phyloP scores from a whole-genome alignment of 2,888 invertebrate genomes.

The Lasioglossum morio region DNA sequence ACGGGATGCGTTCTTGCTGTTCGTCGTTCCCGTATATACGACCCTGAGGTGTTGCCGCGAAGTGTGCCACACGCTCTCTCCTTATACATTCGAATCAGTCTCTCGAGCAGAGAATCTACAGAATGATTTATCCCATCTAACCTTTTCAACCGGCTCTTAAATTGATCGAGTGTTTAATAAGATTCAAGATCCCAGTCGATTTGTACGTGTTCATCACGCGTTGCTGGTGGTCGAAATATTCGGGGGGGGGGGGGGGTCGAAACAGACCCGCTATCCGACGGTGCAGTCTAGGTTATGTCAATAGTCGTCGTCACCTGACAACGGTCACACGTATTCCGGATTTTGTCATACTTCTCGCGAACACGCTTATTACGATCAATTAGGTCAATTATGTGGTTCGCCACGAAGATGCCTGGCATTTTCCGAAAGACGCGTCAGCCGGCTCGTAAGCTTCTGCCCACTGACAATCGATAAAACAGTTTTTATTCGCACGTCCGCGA shows the following conservation, averaged over 20 bases:
- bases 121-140: not conserved
- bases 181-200: not conserved
- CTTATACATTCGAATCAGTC: conserved; percentile 27
- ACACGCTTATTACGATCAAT: conserved; percentile 56
- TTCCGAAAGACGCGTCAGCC: conserved; percentile 46
- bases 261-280: not conserved
- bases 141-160: not conserved
- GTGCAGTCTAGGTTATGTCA: not conserved
- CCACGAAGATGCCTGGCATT: conserved; percentile 40
- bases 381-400: conserved; percentile 64
- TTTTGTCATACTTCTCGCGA: conserved; percentile 35
- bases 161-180: not conserved
- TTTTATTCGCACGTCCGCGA: not conserved
- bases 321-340: not conserved
- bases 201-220: not conserved
- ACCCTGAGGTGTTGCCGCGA: conserved; percentile 58
- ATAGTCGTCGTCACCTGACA: not conserved
- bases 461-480: conserved; percentile 35
- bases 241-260: not conserved
- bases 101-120: conserved; percentile 11
- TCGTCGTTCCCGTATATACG: conserved; percentile 51
- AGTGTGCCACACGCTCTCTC: conserved; percentile 62
- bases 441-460: conserved; percentile 24
- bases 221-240: not conserved
- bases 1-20: conserved; percentile 40